Conservation (phyloP, 92 coral and sea anemone species). For the Zoanthus sociatus region DNA sequence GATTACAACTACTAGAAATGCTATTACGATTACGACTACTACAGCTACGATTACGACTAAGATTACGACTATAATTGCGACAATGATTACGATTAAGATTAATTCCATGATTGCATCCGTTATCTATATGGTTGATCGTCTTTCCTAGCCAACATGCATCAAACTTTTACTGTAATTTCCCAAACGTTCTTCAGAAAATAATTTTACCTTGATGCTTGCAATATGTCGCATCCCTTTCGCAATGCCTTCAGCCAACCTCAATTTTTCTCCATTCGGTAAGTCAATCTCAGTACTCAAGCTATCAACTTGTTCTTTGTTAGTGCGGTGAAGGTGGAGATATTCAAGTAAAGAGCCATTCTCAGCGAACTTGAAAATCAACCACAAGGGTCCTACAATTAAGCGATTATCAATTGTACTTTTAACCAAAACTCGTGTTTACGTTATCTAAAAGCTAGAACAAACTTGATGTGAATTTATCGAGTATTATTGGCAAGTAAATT, state of each 20-base stretch:
- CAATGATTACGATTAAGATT: no score
- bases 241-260: constrained; percentile 30
- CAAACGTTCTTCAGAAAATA: not conserved
- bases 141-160: not conserved
- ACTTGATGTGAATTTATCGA: not conserved
- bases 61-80: no score
- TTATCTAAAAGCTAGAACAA: not conserved
- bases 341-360: constrained; percentile 34
- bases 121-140: no score
- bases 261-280: constrained; percentile 22
- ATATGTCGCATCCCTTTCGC: constrained; percentile 39
- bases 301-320: not conserved
- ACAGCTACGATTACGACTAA: no score
- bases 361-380: constrained; percentile 35
- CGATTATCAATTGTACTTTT: not conserved
- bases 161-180: not conserved
- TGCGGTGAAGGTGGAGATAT: constrained; percentile 32
- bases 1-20: no score
- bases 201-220: constrained; percentile 32
- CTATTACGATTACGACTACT: no score
- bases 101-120: no score
- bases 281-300: constrained; percentile 13
- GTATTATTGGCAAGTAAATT: no score
- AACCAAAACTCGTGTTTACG: not conserved
- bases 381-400: constrained; percentile 24